Evolutionary conservation across 2,113 vertebrate genomes (phyloP), one percentile per base, ranked within the genome.

Genomic region (Corythornis cristatus): DNA sequence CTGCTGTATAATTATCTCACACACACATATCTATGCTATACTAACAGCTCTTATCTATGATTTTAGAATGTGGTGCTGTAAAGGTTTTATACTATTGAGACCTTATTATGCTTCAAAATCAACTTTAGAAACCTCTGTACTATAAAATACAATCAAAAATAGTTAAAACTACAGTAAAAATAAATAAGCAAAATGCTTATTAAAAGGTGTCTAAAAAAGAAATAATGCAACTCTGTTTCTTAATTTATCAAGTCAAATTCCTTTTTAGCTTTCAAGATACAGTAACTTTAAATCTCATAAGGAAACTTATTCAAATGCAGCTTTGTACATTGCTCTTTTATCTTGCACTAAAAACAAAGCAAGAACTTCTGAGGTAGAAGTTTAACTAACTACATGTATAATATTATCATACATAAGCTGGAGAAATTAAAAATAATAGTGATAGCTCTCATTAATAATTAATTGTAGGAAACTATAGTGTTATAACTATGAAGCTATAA

Each of bases 361-460:
- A 81, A 58, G 43, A 40, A 29, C 5, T 58, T 93, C 33, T 33
- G 53, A 80, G 19, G 9, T 54, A 29, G 50, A 61, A 73, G 50
- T 89, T 78, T 75, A 70, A 46, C 22, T 72, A 70, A 29, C 26
- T 54, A 60, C 51, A 4, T n/a, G 10, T 35, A 37, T 79, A 40
- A 40, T 72, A 48, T 51, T 75, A 40, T 53, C n/a, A 57, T 33
- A 58, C 48, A 46, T 20, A 18, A 65, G 5, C 14, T 57, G 40
- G 15, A 50, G 68, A 66, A 82, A 72, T 82, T 15, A 85, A 91
- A 93, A 95, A 75, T 76, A 84, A n/a, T 58, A 83, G 33, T 57
- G 17, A 57, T 33, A 48, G 16, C 10, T 88, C 65, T 89, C 15
- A 43, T 88, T 88, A 84, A 78, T 86, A n/a, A 43, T 56, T 80